phyloP scores from a whole-genome alignment of 2,113 vertebrate species.

The Patagioenas fasciata region DNA sequence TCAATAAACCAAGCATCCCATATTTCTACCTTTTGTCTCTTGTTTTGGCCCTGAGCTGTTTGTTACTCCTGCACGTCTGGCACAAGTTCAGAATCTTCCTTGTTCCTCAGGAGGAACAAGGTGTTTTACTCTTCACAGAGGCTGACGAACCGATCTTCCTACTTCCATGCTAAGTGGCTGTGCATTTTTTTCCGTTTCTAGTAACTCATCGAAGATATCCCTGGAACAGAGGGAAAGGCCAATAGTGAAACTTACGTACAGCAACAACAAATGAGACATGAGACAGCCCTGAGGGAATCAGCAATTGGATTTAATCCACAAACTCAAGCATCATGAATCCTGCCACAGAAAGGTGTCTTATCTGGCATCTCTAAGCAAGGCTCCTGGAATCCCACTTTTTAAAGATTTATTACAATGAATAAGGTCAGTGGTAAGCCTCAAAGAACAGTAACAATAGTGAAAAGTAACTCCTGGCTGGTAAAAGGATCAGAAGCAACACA shows the following conservation, averaged over 20 bases:
- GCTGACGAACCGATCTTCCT: slow-evolving; percentile 70
- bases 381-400: not conserved
- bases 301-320: not conserved
- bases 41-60: slow-evolving; percentile 79
- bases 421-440: not conserved
- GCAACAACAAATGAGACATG: not conserved
- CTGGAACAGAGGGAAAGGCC: slow-evolving; percentile 69
- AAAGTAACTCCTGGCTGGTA: not conserved
- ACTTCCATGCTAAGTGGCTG: slow-evolving; percentile 70
- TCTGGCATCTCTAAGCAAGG: not conserved
- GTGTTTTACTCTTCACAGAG: slow-evolving; percentile 65
- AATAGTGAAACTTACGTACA: not conserved
- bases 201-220: slow-evolving; percentile 93
- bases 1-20: not conserved
- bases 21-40: slow-evolving; percentile 52
- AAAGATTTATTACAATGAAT: not conserved
- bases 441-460: not conserved
- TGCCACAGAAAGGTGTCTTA: not conserved
- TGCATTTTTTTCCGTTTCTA: slow-evolving; percentile 86
- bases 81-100: slow-evolving; percentile 62
- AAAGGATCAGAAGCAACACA: not conserved
- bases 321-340: not conserved
- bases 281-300: not conserved
- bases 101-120: slow-evolving; percentile 53
- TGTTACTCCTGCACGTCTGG: slow-evolving; percentile 67